Base-by-base conservation (phyloP, 2,888 invertebrate species). In the Brachyopa scutellaris region DNA sequence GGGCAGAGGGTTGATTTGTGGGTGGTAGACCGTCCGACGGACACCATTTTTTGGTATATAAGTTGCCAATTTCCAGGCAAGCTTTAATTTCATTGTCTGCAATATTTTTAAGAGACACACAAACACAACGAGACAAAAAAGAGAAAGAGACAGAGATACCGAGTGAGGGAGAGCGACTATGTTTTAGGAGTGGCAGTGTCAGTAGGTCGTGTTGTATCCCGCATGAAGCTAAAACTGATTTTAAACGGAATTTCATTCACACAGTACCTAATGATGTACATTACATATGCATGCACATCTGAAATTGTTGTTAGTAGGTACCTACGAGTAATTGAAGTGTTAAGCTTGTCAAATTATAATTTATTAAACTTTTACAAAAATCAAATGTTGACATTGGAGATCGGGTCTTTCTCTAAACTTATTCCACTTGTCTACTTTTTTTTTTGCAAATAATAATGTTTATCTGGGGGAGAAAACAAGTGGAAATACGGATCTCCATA, bases 301-400 rank as follows among this genome's bases (percentile, higher is more conserved):
- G 19, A 72, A 82, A 72, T 77, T 61, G 61, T 45, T 67, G 77
- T n/a, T n/a, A n/a, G n/a, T n/a, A n/a, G n/a, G n/a, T n/a, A n/a
- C n/a, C n/a, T n/a, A n/a, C n/a, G n/a, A n/a, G n/a, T 82, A 82
- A 82, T 82, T 82, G 82, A 77, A 82, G 77, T 82, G 82, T 77
- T 69, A 82, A 77, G 77, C 72, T 77, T 82, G 76, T 59, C 82
- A 77, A 82, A 82, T 82, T 77, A 82, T 82, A 61, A 72, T 66
- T 72, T 66, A 77, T 82, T 66, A 77, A 82, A n/a, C n/a, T 69
- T 77, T 72, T 82, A 66, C 55, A 77, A 57, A 49, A 59, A 53
- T 78, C 33, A 67, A 74, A 69, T 74, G 69, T 64, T 74, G 74
- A 69, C 64, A 59, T 9, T 11, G n/a, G 13, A 11, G 36, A 4